phyloP scores from a whole-genome alignment of 2,113 vertebrate species.

The Eubucco bourcierii region DNA sequence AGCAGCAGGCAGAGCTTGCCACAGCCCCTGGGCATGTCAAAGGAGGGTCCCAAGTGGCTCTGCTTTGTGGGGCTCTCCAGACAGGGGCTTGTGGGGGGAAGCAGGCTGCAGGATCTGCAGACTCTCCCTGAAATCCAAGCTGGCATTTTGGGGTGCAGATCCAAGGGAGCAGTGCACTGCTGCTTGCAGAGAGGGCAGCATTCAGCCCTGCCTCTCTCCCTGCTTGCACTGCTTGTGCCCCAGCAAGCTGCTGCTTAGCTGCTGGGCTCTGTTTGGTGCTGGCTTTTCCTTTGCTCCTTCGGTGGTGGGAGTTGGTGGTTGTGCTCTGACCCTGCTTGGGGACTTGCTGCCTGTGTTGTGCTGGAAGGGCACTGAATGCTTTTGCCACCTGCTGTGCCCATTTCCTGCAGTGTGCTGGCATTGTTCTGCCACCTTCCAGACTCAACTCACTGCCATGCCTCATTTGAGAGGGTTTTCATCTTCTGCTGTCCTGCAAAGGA shows the following conservation, averaged over 20 bases:
- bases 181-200: not conserved
- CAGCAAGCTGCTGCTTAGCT: not conserved
- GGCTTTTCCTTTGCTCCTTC: not conserved
- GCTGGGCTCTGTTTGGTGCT: not conserved
- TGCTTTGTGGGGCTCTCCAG: not conserved
- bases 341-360: not conserved
- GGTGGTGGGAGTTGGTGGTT: not conserved
- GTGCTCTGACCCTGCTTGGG: not conserved
- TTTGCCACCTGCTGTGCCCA: not conserved
- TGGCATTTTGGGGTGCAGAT: not conserved
- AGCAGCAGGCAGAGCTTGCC: not conserved
- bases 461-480: not conserved
- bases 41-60: not conserved
- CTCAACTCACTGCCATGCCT: not conserved
- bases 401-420: not conserved
- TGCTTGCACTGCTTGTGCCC: rapidly evolving
- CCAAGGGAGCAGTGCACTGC: rapidly evolving
- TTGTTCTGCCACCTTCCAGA: not conserved
- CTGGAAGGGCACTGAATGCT: not conserved
- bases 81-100: not conserved
- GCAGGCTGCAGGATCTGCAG: not conserved
- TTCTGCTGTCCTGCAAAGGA: not conserved
- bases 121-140: rapidly evolving
- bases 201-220: not conserved
- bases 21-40: rapidly evolving